Evolutionary conservation across 2,888 invertebrate genomes (phyloP).

Genomic region (Netelia fuscicornis): DNA sequence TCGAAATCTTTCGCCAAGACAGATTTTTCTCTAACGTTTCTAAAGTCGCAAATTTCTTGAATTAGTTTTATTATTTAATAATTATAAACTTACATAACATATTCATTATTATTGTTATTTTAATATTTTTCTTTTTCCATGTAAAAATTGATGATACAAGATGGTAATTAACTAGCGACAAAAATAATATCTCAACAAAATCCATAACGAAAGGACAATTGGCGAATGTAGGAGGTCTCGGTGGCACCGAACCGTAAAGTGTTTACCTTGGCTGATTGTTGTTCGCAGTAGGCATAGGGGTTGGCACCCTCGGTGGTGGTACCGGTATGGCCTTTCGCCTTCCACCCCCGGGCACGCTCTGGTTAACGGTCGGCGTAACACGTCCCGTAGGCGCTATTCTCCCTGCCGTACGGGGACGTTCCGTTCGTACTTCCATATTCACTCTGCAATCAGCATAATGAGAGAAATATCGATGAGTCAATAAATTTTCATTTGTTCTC

Average conservation of each 20-base stretch:
- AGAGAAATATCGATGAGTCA: constrained; percentile 26
- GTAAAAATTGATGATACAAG: too few species aligned
- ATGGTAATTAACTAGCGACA: too few species aligned
- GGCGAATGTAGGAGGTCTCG: neutral
- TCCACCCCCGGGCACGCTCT: constrained; percentile 77
- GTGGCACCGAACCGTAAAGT: constrained; percentile 9
- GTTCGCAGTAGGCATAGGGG: constrained; percentile 86
- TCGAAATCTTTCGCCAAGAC: too few species aligned
- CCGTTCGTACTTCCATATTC: constrained; percentile 81
- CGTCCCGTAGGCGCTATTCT: constrained; percentile 82
- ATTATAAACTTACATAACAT: too few species aligned
- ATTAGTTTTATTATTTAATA: too few species aligned
- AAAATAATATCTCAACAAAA: neutral
- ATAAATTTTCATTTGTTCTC: neutral
- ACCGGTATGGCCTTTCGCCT: constrained; percentile 86
- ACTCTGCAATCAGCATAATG: constrained; percentile 71
- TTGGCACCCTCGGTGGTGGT: constrained; percentile 86
- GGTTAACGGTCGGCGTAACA: constrained; percentile 81
- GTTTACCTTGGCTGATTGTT: constrained; percentile 85
- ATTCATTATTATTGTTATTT: too few species aligned
- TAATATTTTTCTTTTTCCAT: too few species aligned
- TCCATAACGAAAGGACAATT: constrained; percentile 12
- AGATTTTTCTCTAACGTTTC: too few species aligned
- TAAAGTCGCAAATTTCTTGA: too few species aligned
- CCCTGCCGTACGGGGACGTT: constrained; percentile 81